Percentiles rank a stretch among this genome's conserved stretches.
phyloP scores from a whole-genome alignment of 2,888 invertebrate genomes.

The Euzophera pinguis region DNA sequence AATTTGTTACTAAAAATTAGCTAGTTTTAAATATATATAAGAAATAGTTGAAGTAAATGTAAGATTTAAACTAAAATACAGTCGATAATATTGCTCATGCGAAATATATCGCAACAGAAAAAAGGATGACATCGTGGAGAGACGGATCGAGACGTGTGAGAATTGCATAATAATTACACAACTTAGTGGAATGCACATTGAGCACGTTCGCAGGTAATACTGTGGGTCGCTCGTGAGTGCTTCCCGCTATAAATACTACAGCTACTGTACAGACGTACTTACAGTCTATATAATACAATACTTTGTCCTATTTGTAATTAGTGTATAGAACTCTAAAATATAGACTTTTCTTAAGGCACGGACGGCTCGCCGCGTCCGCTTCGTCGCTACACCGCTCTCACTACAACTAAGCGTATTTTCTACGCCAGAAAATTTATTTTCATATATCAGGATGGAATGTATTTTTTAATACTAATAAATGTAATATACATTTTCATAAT shows the following conservation, averaged over 20 bases:
- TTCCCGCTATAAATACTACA: conserved; percentile 8
- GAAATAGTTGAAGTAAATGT: neutral
- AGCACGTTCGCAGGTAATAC: conserved; percentile 9
- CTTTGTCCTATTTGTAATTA: conserved; percentile 17
- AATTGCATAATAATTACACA: conserved; percentile 10
- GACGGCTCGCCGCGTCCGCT: conserved; percentile 37
- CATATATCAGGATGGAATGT: neutral
- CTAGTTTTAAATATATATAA: neutral
- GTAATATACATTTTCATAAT: no score
- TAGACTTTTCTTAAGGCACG: conserved; percentile 63
- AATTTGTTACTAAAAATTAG: neutral
- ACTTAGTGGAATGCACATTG: conserved; percentile 10
- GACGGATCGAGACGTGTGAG: neutral
- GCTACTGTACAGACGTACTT: conserved; percentile 21
- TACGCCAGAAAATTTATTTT: neutral
- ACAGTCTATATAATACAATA: conserved; percentile 17
- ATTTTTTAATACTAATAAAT: no score
- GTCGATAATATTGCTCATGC: conserved; percentile 7
- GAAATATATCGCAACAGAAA: conserved; percentile 4
- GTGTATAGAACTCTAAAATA: conserved; percentile 40
- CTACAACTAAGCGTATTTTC: neutral
- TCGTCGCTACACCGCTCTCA: conserved; percentile 21
- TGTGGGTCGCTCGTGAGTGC: conserved; percentile 1
- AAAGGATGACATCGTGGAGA: neutral
- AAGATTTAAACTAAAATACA: neutral